phyloP scores from a whole-genome alignment of 2,797 vertebrate species.

The Falco biarmicus region DNA sequence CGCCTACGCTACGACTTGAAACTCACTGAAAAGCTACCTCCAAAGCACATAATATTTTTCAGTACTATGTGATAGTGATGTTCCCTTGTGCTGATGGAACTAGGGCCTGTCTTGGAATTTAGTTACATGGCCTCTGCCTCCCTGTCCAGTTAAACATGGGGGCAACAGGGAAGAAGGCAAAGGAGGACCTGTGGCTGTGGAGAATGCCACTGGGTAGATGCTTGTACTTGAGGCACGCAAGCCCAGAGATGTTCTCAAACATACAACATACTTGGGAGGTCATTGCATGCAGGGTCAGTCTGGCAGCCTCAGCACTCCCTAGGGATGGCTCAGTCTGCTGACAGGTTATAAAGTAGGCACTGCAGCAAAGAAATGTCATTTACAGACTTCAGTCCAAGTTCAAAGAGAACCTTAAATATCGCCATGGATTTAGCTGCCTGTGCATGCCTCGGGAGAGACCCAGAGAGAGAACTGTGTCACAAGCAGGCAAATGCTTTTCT shows the following conservation, averaged over 20 bases:
- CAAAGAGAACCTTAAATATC: slow-evolving; percentile 14
- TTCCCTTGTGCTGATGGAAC: neutral
- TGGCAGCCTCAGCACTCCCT: neutral
- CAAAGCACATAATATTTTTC: neutral
- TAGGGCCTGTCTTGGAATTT: neutral
- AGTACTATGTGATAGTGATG: neutral
- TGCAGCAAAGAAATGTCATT: neutral
- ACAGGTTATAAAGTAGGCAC: neutral
- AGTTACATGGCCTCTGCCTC: neutral
- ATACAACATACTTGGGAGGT: neutral
- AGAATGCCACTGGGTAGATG: neutral
- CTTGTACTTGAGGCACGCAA: neutral
- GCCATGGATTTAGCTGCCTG: neutral
- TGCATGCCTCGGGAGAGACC: neutral
- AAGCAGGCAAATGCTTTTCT: neutral
- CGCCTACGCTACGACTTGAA: neutral
- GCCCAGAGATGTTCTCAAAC: accelerated
- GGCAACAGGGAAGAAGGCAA: neutral
- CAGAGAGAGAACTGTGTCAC: neutral
- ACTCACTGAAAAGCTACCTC: neutral
- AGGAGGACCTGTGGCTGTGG: neutral
- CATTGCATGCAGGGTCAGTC: accelerated
- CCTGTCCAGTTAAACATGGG: accelerated
- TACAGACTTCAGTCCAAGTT: neutral
- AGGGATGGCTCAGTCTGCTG: neutral